Conservation (phyloP, 1,140 invertebrate species). For the Riptortus pedestris region DNA sequence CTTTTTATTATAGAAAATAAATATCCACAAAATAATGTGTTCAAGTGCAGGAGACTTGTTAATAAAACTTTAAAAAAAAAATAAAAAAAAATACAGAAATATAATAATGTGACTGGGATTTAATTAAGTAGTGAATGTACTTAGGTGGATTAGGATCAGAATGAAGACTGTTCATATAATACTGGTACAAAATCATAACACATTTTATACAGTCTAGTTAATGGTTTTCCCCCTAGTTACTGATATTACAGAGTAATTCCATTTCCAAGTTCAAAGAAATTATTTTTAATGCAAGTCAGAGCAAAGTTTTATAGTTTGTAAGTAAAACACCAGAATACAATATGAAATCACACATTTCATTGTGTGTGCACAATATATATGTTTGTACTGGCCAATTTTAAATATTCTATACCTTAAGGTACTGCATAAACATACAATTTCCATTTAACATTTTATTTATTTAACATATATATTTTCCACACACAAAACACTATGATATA, state of each 20-base stretch:
- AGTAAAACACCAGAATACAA: conserved; percentile 5
- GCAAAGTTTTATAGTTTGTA: conserved; percentile 11
- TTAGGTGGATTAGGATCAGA: conserved; percentile 27
- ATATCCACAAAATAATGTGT: conserved; percentile 27
- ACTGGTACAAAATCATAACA: conserved; percentile 27
- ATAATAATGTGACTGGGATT: conserved; percentile 22
- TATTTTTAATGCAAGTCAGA: conserved; percentile 2
- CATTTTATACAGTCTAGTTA: conserved; percentile 26
- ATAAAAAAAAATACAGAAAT: not conserved
- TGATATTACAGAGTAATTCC: not conserved
- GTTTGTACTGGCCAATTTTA: no score
- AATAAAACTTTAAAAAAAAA: not conserved
- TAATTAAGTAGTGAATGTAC: conserved; percentile 24
- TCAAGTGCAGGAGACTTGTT: conserved; percentile 25
- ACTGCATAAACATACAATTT: not conserved
- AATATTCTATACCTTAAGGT: not conserved
- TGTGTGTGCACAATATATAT: not conserved
- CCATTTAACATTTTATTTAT: not conserved
- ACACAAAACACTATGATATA: conserved; percentile 2
- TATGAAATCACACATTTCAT: conserved; percentile 4
- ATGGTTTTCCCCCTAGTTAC: conserved; percentile 11
- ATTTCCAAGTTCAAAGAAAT: not conserved
- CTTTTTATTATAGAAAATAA: conserved; percentile 18
- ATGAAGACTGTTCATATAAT: conserved; percentile 28
- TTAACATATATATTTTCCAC: not conserved